A percentile compares a stretch with the other conserved stretches of the same genome.
Conservation (phyloP, 1,140 invertebrate genomes). For the Anadara kagoshimensis region DNA sequence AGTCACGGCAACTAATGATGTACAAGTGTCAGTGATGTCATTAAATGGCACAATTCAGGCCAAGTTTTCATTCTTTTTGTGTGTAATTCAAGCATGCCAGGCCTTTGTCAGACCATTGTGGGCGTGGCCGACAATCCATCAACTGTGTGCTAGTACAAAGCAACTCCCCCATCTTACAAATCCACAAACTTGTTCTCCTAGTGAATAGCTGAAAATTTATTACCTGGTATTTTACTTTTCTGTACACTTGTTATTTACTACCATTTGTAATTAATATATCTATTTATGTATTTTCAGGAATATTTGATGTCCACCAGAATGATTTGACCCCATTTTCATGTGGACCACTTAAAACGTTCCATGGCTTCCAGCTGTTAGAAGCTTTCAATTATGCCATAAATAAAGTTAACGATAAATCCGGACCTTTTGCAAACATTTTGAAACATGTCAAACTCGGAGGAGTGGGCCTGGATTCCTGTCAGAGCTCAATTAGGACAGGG, state of each 20-base stretch:
- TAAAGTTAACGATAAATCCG: conserved; percentile 63
- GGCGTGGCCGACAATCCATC: too few relatives aligned
- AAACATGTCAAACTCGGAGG: conserved; percentile 63
- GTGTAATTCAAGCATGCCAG: too few relatives aligned
- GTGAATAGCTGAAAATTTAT: neutral
- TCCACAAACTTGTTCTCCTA: too few relatives aligned
- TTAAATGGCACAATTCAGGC: too few relatives aligned
- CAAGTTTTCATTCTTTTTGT: too few relatives aligned
- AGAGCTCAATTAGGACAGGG: conserved; percentile 59
- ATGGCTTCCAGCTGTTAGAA: conserved; percentile 68
- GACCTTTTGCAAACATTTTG: conserved; percentile 59
- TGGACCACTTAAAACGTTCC: conserved; percentile 61
- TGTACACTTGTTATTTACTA: neutral
- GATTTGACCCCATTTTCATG: conserved; percentile 60
- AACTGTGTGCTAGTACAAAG: too few relatives aligned
- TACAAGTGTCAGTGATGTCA: too few relatives aligned
- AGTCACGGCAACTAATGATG: too few relatives aligned
- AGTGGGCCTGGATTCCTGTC: conserved; percentile 65
- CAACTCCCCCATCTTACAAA: too few relatives aligned
- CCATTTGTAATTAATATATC: too few relatives aligned
- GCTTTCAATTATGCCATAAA: conserved; percentile 68
- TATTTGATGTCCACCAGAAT: conserved; percentile 68
- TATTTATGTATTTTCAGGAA: conserved; percentile 51
- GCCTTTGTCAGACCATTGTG: too few relatives aligned
- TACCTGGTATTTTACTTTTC: neutral